phyloP scores from a whole-genome alignment of 2,888 invertebrate species.

The Drosophila tanythrix region DNA sequence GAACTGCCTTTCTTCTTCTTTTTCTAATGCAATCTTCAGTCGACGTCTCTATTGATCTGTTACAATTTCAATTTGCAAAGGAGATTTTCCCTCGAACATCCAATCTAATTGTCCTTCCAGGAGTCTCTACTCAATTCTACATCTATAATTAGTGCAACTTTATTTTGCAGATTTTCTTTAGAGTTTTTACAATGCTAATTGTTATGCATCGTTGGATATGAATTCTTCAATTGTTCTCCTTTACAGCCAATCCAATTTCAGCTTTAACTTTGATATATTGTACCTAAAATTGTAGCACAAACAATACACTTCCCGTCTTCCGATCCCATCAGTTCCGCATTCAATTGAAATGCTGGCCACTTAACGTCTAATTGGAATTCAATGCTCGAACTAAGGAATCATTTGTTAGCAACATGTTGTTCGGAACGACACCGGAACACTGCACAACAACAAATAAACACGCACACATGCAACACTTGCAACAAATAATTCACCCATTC shows the following conservation, averaged over 20 bases:
- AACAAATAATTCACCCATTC: slow-evolving; percentile 40
- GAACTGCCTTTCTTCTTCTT: not conserved
- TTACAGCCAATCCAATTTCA: not conserved
- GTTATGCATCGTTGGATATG: not conserved
- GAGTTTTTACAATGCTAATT: not conserved
- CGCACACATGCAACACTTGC: slow-evolving; percentile 31
- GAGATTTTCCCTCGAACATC: not conserved
- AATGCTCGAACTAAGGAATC: slow-evolving; percentile 53
- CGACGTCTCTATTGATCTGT: not conserved
- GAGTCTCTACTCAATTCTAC: not conserved
- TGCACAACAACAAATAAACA: slow-evolving; percentile 24
- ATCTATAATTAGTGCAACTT: not conserved
- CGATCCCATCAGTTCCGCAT: too few species aligned
- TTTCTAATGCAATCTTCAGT: not conserved
- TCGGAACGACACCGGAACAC: slow-evolving; percentile 45
- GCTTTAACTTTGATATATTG: not conserved
- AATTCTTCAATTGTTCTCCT: not conserved
- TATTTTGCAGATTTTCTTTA: not conserved
- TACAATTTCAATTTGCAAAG: not conserved
- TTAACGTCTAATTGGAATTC: slow-evolving; percentile 49
- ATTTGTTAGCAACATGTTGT: slow-evolving; percentile 62
- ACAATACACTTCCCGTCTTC: not conserved
- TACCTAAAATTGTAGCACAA: not conserved
- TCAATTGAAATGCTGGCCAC: slow-evolving; percentile 11
- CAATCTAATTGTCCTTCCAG: not conserved